phyloP scores from a whole-genome alignment of 2,888 invertebrate genomes.

The Ectemnius cavifrons region DNA sequence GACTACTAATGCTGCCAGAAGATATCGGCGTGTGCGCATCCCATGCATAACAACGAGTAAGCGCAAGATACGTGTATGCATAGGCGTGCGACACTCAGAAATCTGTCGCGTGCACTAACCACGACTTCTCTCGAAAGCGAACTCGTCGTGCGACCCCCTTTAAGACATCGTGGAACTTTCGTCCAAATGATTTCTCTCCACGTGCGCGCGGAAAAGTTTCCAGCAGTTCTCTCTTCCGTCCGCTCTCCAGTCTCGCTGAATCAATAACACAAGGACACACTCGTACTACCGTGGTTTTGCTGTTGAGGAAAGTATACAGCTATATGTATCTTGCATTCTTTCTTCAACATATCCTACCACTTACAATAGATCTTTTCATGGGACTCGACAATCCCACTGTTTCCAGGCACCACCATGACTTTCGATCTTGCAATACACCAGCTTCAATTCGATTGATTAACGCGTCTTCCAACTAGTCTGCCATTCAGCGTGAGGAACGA shows the following conservation, averaged over 20 bases:
- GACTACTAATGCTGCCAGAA: conserved; percentile 39
- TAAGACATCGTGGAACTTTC: conserved; percentile 55
- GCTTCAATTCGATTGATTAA: conserved; percentile 49
- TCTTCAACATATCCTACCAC: too few species aligned
- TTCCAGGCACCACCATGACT: conserved; percentile 30
- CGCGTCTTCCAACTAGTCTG: conserved; percentile 40
- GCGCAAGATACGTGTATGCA: conserved; percentile 28
- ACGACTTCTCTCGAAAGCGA: conserved; percentile 54
- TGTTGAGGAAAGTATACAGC: too few species aligned
- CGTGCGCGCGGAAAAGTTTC: not conserved
- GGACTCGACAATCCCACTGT: conserved; percentile 7
- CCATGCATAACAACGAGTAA: conserved; percentile 49
- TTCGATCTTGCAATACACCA: conserved; percentile 41
- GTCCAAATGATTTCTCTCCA: conserved; percentile 55
- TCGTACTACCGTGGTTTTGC: too few species aligned
- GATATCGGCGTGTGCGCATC: conserved; percentile 40
- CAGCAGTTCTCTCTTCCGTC: not conserved
- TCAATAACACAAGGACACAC: too few species aligned
- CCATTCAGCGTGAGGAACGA: conserved; percentile 41
- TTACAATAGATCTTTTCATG: too few species aligned
- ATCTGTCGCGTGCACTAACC: conserved; percentile 2
- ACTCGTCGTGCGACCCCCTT: conserved; percentile 53
- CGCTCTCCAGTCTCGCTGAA: not conserved
- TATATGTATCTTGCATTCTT: too few species aligned
- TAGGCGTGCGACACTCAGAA: not conserved